Conservation (phyloP, 2,888 invertebrate genomes). For the Escarpia spicata region DNA sequence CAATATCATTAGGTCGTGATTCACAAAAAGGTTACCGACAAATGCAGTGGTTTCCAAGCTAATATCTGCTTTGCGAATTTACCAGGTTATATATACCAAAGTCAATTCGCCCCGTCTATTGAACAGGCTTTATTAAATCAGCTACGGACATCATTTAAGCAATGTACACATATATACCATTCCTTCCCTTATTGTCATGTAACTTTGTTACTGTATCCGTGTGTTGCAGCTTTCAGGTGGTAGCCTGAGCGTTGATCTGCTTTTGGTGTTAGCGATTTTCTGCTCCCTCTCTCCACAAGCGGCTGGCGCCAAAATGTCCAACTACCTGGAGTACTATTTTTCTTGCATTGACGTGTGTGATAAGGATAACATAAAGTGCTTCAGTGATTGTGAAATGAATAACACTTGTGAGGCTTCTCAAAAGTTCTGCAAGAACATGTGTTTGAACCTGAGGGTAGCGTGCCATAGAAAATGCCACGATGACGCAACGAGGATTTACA, state of each 20-base stretch:
- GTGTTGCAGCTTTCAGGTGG: too few species aligned
- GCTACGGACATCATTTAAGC: too few species aligned
- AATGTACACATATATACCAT: too few species aligned
- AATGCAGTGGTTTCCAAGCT: too few species aligned
- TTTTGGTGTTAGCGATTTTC: neutral
- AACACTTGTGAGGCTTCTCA: neutral
- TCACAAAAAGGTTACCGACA: too few species aligned
- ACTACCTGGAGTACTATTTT: neutral
- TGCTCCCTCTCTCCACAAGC: neutral
- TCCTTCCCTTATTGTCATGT: too few species aligned
- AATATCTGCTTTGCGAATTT: too few species aligned
- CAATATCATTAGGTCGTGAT: too few species aligned
- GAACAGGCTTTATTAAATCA: too few species aligned
- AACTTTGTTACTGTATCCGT: too few species aligned
- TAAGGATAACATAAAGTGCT: neutral
- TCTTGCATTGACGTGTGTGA: neutral
- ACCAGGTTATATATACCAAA: too few species aligned
- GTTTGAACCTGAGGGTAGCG: neutral
- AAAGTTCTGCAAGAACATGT: neutral
- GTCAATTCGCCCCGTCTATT: too few species aligned
- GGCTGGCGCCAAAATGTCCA: neutral
- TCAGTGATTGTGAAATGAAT: neutral
- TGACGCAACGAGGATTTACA: neutral
- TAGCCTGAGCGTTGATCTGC: neutral
- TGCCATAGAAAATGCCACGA: neutral